These are phyloP conservation scores for Gasterosteus nipponicus DNA, from an alignment of 2,113 vertebrate genomes.

Conservation along the genomic window DNA sequence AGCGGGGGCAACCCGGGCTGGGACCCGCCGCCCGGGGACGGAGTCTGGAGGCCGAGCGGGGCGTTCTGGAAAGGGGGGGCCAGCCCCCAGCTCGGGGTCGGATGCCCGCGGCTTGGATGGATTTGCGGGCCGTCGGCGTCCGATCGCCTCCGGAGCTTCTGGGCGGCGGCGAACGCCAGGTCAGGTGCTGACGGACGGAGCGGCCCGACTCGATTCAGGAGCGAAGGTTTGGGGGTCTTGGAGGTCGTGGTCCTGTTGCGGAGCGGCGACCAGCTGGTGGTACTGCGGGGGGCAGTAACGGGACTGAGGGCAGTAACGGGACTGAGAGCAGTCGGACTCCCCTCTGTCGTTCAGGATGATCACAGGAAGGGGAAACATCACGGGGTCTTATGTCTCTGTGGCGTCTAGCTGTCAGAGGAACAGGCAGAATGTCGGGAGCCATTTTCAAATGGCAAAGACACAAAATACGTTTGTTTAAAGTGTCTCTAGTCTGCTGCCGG, in stretches of 20 bases:
- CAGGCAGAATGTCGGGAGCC: background rate
- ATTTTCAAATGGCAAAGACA: background rate
- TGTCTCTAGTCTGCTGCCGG: background rate
- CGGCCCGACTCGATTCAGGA: background rate
- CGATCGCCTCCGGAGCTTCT: background rate
- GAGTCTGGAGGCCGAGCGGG: background rate
- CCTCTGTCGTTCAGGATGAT: background rate
- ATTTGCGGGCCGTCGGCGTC: background rate
- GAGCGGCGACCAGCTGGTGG: background rate
- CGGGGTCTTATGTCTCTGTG: background rate
- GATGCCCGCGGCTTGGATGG: background rate
- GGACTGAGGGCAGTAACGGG: too few relatives aligned
- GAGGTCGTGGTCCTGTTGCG: background rate
- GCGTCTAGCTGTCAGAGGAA: background rate
- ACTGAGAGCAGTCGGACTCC: fast-evolving
- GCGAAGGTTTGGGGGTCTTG: fast-evolving
- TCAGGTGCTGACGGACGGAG: background rate
- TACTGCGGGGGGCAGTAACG: too few relatives aligned
- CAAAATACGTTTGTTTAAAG: background rate
- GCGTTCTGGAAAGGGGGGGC: background rate
- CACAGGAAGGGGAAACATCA: background rate
- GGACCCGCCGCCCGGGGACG: background rate
- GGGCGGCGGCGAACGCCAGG: fast-evolving
- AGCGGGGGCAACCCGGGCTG: background rate
- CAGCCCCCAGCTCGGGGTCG: background rate